Base-by-base conservation (phyloP, 1,140 invertebrate species). In the Muscidifurax raptorellus region DNA sequence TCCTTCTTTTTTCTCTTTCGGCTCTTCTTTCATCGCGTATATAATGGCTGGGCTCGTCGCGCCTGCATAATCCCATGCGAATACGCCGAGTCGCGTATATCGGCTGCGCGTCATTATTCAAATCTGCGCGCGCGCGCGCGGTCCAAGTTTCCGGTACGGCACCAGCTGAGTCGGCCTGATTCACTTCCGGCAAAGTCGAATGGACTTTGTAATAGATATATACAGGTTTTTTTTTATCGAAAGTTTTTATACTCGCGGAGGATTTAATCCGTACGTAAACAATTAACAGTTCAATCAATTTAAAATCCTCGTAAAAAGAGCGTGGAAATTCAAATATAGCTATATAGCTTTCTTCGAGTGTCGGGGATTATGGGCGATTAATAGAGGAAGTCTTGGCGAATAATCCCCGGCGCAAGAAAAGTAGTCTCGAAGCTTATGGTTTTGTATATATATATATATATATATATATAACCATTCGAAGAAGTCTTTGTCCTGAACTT, bases 51-150 rank as follows among this genome's bases (percentile, higher is more conserved):
- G 27, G 30, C 64, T 76, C 84, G 85, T 66, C 52, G 84, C 67
- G 87, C 83, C 86, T 88, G 87, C 86, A 89, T 89, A 87, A 88
- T 88, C 86, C 78, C 13, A 75, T 30, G 30, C 59, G 59, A n/a
- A 86, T 84, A 85, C 85, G 80, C 27, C 69, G 72, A 22, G 27
- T 32, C 32, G 36, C 74, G 40, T 25, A n/a, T 74, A 76, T 30
- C 69, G 69, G 36, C 71, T 4, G 32, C 47, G 76, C 81, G 75
- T 84, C 86, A 86, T 87, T 88, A 89, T 89, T 89, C 87, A 89
- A 87, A 89, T 89, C 59, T 84, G 28, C 40, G 69, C 69, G 27
- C 69, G 40, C 47, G 28, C 47, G 52, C 1, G 40, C 52, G 83
- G 75, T 85, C 80, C 84, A 87, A 87, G 87, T 86, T 89, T 86